Conservation (phyloP, 2,888 invertebrate species). For the Pantelozetes paolii region DNA sequence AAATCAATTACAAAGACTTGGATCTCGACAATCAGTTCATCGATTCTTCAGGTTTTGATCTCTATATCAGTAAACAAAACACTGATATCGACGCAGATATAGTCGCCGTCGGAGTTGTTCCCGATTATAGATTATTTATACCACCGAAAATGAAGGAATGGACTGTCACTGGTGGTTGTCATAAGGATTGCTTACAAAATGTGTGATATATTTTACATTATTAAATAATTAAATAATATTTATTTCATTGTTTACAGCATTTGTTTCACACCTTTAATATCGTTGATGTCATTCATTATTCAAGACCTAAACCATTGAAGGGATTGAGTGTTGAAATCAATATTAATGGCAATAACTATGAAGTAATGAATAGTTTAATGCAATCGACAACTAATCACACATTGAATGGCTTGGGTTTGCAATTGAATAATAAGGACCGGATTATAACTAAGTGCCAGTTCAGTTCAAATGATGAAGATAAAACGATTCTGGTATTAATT, state of each 20-base stretch:
- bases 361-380: background rate
- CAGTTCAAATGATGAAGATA: background rate
- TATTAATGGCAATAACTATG: background rate
- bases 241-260: background rate
- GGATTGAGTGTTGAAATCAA: constrained; percentile 15
- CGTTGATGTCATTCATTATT: background rate
- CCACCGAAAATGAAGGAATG: constrained; percentile 23
- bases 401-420: background rate
- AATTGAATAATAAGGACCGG: background rate
- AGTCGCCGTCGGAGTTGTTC: constrained; percentile 8
- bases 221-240: background rate
- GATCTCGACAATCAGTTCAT: background rate
- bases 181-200: constrained; percentile 28
- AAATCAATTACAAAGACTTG: constrained; percentile 10
- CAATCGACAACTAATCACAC: background rate
- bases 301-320: background rate
- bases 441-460: constrained; percentile 3
- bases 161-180: background rate
- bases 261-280: background rate
- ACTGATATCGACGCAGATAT: constrained; percentile 19
- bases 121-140: constrained; percentile 15
- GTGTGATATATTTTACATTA: background rate
- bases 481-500: constrained; percentile 9
- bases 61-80: constrained; percentile 4
- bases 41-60: constrained; percentile 5